Evolutionary conservation across 2,797 vertebrate species (phyloP), one percentile per base, ranked within the genome.

Genomic region (Pelodytes ibericus): DNA sequence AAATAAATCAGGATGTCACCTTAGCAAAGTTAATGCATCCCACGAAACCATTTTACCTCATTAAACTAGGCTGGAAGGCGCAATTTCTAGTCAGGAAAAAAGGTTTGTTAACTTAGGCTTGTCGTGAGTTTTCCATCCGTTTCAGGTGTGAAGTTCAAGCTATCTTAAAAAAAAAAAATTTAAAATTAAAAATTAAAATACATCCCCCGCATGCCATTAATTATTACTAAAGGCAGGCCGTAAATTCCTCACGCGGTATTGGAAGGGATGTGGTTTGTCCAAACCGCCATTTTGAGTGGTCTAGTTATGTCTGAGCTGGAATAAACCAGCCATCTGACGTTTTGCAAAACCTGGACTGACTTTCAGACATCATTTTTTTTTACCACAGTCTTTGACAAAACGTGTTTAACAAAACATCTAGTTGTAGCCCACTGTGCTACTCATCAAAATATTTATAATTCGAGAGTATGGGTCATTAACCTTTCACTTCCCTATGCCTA

Each of bases 1-100:
- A 24, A 74, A 56, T 24, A 53, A 22, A 64, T 73, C 74, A 72
- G 74, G 60, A 77, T 77, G 74, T 77, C 71, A 60, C 68, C 77
- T 81, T 58, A 77, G 65, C 18, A 56, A 80, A 62, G 47, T 75
- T 49, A 75, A 72, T 66, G 72, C 11, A 49, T 71, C 71, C 70
- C 61, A 13, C n/a, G 44, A 66, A 60, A 27, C 60, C 71, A 79
- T 79, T 24, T 1, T 44, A 47, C 51, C 53, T 51, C 72, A 75
- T 77, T 76, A 71, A 81, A 66, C 16, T 0, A 26, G 36, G 20
- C 60, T 74, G 24, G 29, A 70, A 8, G 9, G 63, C 53, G 49
- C 31, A 51, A 6, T 22, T 49, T 64, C 39, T 41, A 69, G 59
- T 65, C 66, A 68, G 79, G 71, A 72, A 24, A 1, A 0, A 41